Percentiles rank a stretch among this genome's conserved stretches.
These are phyloP conservation scores for Macropis europaea DNA, from an alignment of 2,888 invertebrate species.

Conservation along the genomic window DNA sequence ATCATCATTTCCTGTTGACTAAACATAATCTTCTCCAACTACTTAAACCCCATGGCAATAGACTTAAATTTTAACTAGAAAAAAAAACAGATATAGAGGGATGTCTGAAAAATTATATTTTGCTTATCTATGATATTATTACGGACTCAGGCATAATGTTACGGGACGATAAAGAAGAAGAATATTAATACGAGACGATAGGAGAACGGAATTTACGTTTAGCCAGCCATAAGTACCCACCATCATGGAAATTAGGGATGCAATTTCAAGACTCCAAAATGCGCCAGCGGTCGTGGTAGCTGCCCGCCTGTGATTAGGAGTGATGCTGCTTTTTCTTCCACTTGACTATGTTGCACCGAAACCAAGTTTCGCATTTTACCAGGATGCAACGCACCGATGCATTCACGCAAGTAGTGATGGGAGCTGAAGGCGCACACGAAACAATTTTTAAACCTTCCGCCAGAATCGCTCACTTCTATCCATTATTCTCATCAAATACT, in stretches of 20 bases:
- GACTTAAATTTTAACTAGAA: no score
- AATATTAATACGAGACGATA: conserved; percentile 28
- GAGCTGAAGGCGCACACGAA: background rate
- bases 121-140: conserved; percentile 6
- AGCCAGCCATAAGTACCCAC: conserved; percentile 33
- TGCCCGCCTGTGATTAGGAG: conserved; percentile 39
- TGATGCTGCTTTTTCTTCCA: conserved; percentile 19
- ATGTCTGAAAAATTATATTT: background rate
- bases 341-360: conserved; percentile 20
- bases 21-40: no score
- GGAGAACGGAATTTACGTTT: conserved; percentile 29
- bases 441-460: background rate
- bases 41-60: no score
- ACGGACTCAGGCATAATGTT: background rate
- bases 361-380: conserved; percentile 2
- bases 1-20: no score
- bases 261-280: conserved; percentile 36
- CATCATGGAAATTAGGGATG: conserved; percentile 35
- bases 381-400: background rate
- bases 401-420: conserved; percentile 4
- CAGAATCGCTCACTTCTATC: background rate
- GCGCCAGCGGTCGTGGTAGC: background rate
- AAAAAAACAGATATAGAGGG: no score
- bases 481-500: no score
- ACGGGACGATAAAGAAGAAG: background rate